Evolutionary conservation across 1,140 invertebrate species (phyloP).

Genomic region (Lepidotrigona ventralis): DNA sequence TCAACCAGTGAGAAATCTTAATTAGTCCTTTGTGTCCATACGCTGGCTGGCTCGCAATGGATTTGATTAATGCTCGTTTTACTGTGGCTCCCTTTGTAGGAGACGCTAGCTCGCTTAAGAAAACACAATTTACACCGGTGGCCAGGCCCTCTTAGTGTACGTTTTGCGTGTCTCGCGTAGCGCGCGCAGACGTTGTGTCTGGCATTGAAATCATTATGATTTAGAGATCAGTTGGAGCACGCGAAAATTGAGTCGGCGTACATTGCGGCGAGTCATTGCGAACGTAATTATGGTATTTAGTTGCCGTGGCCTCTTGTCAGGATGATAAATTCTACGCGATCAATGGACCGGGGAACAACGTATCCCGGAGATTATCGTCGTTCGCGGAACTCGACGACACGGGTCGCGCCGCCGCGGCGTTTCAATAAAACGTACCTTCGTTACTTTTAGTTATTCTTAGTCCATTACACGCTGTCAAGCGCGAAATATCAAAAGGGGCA

Average conservation of each 20-base stretch:
- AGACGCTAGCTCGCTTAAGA: slow-evolving; percentile 55
- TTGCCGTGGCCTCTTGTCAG: not conserved
- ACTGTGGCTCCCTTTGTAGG: slow-evolving; percentile 60
- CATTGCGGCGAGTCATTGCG: not conserved
- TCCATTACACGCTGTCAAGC: not conserved
- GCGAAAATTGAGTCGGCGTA: slow-evolving; percentile 25
- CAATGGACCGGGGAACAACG: not conserved
- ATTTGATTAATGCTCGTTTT: slow-evolving; percentile 65
- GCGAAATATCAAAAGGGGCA: slow-evolving; percentile 38
- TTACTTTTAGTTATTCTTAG: slow-evolving; percentile 9
- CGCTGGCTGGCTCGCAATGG: slow-evolving; percentile 34
- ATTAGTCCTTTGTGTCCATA: slow-evolving; percentile 62
- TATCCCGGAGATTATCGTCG: not conserved
- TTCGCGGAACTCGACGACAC: not conserved
- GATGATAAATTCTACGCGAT: slow-evolving; percentile 17
- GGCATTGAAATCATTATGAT: slow-evolving; percentile 59
- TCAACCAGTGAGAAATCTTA: slow-evolving; percentile 59
- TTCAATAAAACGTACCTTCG: not conserved
- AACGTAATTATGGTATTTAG: slow-evolving; percentile 35
- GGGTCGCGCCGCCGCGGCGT: not conserved
- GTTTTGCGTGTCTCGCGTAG: slow-evolving; percentile 45
- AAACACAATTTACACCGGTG: slow-evolving; percentile 60
- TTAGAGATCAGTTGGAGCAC: slow-evolving; percentile 32
- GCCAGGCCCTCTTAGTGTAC: slow-evolving; percentile 30
- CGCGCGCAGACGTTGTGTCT: slow-evolving; percentile 30